phyloP scores from a whole-genome alignment of 1,140 invertebrate genomes.

The Drosophila miranda region DNA sequence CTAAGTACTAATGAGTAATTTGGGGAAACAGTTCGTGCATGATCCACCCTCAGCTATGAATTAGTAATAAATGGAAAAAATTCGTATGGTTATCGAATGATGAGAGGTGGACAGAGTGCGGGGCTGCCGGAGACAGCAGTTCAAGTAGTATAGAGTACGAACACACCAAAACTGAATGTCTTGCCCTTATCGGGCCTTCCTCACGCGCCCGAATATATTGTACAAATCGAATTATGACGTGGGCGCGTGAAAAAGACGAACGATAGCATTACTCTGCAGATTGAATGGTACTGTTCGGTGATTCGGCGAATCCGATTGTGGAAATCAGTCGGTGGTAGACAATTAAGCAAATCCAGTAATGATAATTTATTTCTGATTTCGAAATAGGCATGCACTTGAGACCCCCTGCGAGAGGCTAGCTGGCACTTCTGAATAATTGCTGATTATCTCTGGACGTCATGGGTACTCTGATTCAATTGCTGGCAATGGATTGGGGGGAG shows the following conservation, averaged over 20 bases:
- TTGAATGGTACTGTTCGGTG: background rate
- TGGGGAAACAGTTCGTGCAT: background rate
- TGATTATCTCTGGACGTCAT: background rate
- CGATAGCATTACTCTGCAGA: slow-evolving; percentile 16
- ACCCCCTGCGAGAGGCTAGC: too few relatives aligned
- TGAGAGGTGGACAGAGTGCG: too few relatives aligned
- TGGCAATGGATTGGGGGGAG: too few relatives aligned
- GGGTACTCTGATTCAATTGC: too few relatives aligned
- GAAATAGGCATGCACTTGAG: background rate
- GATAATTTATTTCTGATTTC: slow-evolving; percentile 33
- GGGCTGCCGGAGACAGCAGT: too few relatives aligned
- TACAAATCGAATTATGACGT: slow-evolving; percentile 22
- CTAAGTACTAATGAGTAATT: background rate
- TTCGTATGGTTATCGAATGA: too few relatives aligned
- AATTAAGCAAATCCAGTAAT: slow-evolving; percentile 3
- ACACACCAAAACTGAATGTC: background rate
- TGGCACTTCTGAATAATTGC: background rate
- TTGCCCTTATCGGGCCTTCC: slow-evolving; percentile 29
- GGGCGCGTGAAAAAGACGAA: slow-evolving; percentile 14
- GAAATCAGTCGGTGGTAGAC: too few relatives aligned
- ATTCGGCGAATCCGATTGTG: background rate
- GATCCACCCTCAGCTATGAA: too few relatives aligned
- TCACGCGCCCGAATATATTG: slow-evolving; percentile 3
- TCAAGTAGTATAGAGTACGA: background rate
- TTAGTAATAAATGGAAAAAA: too few relatives aligned